Evolutionary conservation across 2,888 invertebrate species (phyloP).

Genomic region (Spodoptera picta): DNA sequence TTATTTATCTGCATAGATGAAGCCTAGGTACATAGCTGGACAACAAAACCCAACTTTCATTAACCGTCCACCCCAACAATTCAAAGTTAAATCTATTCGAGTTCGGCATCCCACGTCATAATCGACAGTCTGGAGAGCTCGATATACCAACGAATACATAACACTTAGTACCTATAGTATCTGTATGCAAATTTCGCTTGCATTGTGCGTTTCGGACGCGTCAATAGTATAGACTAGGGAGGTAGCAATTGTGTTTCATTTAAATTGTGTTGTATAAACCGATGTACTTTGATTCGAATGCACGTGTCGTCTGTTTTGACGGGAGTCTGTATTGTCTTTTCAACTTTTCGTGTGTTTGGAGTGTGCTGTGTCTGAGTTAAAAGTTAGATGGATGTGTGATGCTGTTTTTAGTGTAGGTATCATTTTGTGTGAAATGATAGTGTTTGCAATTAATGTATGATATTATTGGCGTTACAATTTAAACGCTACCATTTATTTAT

Average conservation of each 20-base stretch:
- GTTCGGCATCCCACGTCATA: slow-evolving; percentile 32
- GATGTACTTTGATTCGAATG: slow-evolving; percentile 50
- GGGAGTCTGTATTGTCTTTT: slow-evolving; percentile 20
- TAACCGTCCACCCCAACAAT: slow-evolving; percentile 10
- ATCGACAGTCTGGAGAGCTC: slow-evolving; percentile 40
- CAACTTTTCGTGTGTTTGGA: background rate
- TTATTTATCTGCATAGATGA: too few relatives aligned
- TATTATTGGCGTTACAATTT: too few relatives aligned
- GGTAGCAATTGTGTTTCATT: slow-evolving; percentile 72
- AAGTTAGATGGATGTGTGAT: background rate
- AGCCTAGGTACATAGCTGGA: background rate
- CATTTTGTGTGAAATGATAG: too few relatives aligned
- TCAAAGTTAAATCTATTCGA: slow-evolving; percentile 44
- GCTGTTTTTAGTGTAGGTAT: too few relatives aligned
- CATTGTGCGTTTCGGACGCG: slow-evolving; percentile 71
- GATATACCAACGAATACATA: slow-evolving; percentile 25
- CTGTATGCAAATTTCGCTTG: slow-evolving; percentile 77
- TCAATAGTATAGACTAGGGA: slow-evolving; percentile 62
- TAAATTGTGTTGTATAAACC: slow-evolving; percentile 70
- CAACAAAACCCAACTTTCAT: background rate
- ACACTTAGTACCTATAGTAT: slow-evolving; percentile 45
- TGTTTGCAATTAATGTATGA: too few relatives aligned
- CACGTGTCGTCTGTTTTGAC: slow-evolving; percentile 42
- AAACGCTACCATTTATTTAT: too few relatives aligned
- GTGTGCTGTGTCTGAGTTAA: background rate